Conservation (phyloP, 2,113 vertebrate species). For the Mesembrinibis cayennensis region DNA sequence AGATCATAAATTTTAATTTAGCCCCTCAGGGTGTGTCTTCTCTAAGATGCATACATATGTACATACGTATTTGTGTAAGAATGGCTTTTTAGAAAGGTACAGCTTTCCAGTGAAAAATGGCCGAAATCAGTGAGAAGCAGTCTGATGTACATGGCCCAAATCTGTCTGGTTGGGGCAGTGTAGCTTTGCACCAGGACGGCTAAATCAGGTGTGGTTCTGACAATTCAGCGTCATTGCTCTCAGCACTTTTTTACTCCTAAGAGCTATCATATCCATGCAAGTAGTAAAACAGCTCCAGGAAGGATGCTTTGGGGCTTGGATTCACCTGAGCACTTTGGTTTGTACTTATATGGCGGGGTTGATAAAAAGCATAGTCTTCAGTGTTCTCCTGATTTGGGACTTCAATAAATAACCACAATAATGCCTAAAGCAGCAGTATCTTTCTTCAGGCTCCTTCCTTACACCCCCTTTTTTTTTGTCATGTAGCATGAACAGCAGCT, state of each 20-base stretch:
- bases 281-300: neutral
- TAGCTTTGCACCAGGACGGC: neutral
- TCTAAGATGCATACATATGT: neutral
- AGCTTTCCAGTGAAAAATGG: neutral
- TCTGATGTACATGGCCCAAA: neutral
- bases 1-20: neutral
- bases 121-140: neutral
- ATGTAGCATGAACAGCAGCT: neutral
- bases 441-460: neutral
- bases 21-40: neutral
- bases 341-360: neutral
- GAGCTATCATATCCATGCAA: neutral
- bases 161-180: neutral
- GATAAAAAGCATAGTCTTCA: neutral
- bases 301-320: neutral
- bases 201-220: neutral
- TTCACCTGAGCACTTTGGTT: neutral
- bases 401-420: neutral
- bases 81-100: neutral
- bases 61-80: rapidly evolving
- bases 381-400: neutral
- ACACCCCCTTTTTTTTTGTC: neutral
- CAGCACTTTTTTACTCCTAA: neutral
- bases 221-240: neutral
- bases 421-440: neutral